Conservation (phyloP, 2,888 invertebrate species). For the Dryobotodes eremita region DNA sequence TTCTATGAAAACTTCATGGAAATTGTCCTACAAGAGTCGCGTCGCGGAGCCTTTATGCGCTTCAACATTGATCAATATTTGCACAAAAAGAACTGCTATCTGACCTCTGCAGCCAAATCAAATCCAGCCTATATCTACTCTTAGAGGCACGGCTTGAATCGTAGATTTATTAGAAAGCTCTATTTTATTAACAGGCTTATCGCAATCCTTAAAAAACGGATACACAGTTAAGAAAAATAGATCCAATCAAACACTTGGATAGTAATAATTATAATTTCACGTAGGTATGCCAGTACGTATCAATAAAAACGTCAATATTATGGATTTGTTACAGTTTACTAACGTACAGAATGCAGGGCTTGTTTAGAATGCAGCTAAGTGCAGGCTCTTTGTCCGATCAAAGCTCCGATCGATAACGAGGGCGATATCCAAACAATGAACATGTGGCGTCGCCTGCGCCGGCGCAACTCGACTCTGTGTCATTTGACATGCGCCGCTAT, state of each 20-base stretch:
- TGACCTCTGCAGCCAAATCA: background rate
- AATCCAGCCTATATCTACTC: background rate
- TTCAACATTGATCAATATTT: background rate
- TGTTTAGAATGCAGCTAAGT: slow-evolving; percentile 62
- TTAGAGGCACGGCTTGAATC: background rate
- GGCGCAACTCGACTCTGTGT: slow-evolving; percentile 67
- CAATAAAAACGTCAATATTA: slow-evolving; percentile 13
- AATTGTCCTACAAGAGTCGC: too few species aligned
- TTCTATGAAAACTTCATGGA: too few species aligned
- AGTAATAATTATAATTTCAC: background rate
- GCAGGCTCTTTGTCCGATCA: slow-evolving; percentile 67
- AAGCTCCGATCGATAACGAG: slow-evolving; percentile 72
- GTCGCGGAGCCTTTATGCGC: too few species aligned
- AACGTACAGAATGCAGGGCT: slow-evolving; percentile 43
- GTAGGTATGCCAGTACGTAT: background rate
- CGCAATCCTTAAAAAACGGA: background rate
- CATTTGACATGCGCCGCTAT: slow-evolving; percentile 67
- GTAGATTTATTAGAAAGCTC: background rate
- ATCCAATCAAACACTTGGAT: background rate
- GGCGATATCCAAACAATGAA: slow-evolving; percentile 78
- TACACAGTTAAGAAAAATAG: background rate
- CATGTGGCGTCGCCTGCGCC: slow-evolving; percentile 74
- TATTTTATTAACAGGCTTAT: background rate
- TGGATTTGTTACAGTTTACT: slow-evolving; percentile 38
- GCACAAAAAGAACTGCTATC: background rate